Percentiles rank a stretch among this genome's conserved stretches.
Evolutionary conservation across 2,113 vertebrate species (phyloP).

Genomic region (Mustela lutreola): DNA sequence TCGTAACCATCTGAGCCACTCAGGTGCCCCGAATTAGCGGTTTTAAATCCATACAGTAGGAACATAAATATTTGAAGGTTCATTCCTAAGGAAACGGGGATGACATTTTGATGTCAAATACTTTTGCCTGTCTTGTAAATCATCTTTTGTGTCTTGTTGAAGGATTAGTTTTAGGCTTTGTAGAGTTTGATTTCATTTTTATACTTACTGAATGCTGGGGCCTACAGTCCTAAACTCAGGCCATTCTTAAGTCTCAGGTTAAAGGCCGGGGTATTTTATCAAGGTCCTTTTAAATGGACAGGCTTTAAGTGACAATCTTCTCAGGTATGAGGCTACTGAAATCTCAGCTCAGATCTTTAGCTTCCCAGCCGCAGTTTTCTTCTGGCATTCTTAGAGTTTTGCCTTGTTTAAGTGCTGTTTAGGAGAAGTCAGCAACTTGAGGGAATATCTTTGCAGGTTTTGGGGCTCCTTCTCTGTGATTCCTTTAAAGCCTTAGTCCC

Average conservation of each 20-base stretch:
- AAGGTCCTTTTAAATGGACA: slow-evolving; percentile 9
- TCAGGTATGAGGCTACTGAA: background rate
- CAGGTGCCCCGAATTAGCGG: background rate
- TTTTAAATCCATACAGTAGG: background rate
- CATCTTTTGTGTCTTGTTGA: background rate
- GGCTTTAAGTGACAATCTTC: background rate
- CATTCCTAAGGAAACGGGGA: background rate
- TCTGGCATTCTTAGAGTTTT: slow-evolving; percentile 30
- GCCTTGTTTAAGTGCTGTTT: background rate
- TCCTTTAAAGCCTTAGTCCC: background rate
- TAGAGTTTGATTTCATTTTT: background rate
- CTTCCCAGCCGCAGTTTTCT: slow-evolving; percentile 46
- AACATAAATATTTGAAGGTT: slow-evolving; percentile 34
- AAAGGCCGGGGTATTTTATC: background rate
- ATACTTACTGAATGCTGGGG: background rate
- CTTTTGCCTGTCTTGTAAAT: slow-evolving; percentile 2
- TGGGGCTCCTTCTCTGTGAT: background rate
- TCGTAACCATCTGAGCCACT: too few relatives aligned
- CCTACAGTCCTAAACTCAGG: background rate
- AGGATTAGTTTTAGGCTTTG: slow-evolving; percentile 23
- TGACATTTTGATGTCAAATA: slow-evolving; percentile 7
- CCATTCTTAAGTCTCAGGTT: background rate
- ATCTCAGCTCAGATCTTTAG: slow-evolving; percentile 5
- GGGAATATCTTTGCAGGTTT: slow-evolving; percentile 7
- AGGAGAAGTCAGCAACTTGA: background rate